Conservation (phyloP, 2,113 vertebrate species). For the Paralichthys olivaceus region DNA sequence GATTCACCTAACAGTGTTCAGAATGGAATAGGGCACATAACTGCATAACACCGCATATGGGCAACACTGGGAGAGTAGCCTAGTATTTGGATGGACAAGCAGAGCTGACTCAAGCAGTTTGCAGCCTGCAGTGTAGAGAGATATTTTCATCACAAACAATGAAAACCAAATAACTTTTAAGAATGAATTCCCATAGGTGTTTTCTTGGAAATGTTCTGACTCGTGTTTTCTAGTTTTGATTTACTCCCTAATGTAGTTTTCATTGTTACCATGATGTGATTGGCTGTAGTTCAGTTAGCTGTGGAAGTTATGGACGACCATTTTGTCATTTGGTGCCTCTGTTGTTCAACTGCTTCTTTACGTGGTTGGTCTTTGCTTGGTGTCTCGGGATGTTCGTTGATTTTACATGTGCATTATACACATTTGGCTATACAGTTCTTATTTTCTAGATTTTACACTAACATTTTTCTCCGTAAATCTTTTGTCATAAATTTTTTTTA, state of each 20-base stretch:
- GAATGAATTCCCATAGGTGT: background rate
- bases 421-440: background rate
- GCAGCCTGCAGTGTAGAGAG: background rate
- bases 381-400: no score
- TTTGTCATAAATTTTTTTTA: no score
- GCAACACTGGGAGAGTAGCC: conserved; percentile 20
- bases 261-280: background rate
- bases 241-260: background rate
- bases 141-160: background rate
- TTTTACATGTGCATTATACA: background rate
- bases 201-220: background rate
- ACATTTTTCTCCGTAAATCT: no score
- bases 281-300: background rate
- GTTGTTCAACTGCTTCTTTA: background rate
- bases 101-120: conserved; percentile 49
- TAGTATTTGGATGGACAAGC: conserved; percentile 1
- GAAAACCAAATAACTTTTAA: background rate
- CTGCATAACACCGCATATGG: conserved; percentile 21
- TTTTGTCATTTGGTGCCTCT: background rate
- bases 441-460: background rate
- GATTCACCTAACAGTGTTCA: conserved; percentile 13
- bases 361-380: background rate
- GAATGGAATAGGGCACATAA: conserved; percentile 10
- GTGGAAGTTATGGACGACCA: background rate
- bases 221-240: background rate